phyloP scores from a whole-genome alignment of 2,797 vertebrate genomes.

The Malacoctenus gilli region DNA sequence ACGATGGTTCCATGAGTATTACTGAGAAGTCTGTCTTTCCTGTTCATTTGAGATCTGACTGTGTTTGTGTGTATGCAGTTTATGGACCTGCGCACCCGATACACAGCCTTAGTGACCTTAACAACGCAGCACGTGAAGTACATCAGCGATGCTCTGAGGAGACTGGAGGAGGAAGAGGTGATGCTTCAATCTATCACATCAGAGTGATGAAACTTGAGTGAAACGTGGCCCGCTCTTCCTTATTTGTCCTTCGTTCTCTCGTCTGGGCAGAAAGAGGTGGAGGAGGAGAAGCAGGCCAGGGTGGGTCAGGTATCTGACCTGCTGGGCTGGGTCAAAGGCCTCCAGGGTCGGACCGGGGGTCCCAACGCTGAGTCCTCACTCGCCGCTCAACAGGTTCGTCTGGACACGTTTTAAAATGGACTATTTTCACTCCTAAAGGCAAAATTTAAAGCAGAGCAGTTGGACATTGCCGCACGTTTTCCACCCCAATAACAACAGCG shows the following conservation, averaged over 20 bases:
- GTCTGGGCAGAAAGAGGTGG: slow-evolving; percentile 90
- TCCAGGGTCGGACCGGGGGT: slow-evolving; percentile 79
- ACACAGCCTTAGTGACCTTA: slow-evolving; percentile 94
- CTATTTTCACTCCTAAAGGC: too few relatives aligned
- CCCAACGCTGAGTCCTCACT: slow-evolving; percentile 87
- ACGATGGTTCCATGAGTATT: neutral
- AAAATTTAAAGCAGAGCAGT: too few relatives aligned
- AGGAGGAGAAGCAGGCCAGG: slow-evolving; percentile 94
- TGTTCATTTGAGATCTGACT: slow-evolving; percentile 5
- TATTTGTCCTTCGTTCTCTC: neutral
- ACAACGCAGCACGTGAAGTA: slow-evolving; percentile 98
- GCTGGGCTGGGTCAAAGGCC: slow-evolving; percentile 88
- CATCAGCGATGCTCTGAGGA: slow-evolving; percentile 92
- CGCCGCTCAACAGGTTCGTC: slow-evolving; percentile 89
- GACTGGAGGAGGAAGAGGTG: slow-evolving; percentile 97
- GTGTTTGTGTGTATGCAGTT: slow-evolving; percentile 78
- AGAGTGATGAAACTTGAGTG: too few relatives aligned
- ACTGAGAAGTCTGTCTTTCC: too few relatives aligned
- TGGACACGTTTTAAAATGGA: too few relatives aligned
- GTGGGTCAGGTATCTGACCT: slow-evolving; percentile 93
- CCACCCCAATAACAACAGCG: neutral
- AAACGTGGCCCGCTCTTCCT: too few relatives aligned
- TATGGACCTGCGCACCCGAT: slow-evolving; percentile 96
- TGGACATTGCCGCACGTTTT: too few relatives aligned
- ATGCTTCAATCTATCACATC: slow-evolving; percentile 16